phyloP scores from a whole-genome alignment of 2,113 vertebrate species.

The Nothoprocta perdicaria region DNA sequence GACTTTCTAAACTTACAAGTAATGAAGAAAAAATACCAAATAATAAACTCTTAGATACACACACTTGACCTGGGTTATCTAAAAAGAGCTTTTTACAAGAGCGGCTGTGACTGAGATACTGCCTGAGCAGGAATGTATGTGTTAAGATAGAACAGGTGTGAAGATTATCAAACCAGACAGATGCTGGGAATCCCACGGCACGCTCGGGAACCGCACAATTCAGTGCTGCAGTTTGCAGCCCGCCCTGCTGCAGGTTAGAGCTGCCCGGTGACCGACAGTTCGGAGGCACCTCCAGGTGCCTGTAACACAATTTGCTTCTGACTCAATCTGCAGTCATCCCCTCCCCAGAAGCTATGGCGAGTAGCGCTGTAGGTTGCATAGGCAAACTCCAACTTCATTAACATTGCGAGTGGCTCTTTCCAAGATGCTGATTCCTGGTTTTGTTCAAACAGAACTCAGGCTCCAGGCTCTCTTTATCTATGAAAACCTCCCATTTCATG shows the following conservation, averaged over 20 bases:
- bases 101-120: neutral
- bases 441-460: neutral
- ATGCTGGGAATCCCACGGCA: neutral
- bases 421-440: neutral
- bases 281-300: neutral
- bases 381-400: neutral
- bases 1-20: neutral
- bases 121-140: neutral
- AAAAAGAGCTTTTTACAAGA: conserved; percentile 6
- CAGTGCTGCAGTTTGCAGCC: rapidly evolving
- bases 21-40: neutral
- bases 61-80: conserved; percentile 1
- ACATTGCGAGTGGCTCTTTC: neutral
- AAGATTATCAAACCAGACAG: neutral
- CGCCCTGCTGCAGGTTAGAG: neutral
- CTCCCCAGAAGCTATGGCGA: neutral
- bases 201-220: neutral
- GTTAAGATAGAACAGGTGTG: neutral
- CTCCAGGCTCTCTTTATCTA: neutral
- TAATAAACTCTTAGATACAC: neutral
- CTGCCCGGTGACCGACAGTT: neutral
- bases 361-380: neutral
- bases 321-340: neutral
- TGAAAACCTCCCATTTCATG: neutral
- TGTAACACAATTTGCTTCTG: neutral